Evolutionary conservation across 2,113 vertebrate genomes (phyloP), one percentile per base, ranked within the genome.

Genomic region (Phylloscopus trochiloides): DNA sequence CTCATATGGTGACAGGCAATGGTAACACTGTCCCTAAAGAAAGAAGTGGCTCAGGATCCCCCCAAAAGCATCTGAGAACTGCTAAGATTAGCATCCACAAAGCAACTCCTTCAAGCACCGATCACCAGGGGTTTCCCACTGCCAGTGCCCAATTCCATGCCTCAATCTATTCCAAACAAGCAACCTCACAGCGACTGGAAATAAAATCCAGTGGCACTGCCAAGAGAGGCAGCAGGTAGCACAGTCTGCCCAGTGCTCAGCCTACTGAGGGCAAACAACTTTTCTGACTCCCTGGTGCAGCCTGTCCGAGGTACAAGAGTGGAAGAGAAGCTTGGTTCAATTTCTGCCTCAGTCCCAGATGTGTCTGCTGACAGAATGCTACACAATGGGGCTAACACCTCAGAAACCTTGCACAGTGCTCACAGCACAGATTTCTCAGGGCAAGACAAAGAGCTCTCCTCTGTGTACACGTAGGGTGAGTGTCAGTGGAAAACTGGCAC

Each of bases 401-500:
- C 70, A 68, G 34, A 79, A 86, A 73, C 38, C n/a, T 57, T 54
- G 73, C 71, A 18, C 2, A 57, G 50, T 29, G 10, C 12, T 9
- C 24, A 43, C 19, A 67, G 62, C 31, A 73, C 15, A 63, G 48
- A 58, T 40, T 75, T 58, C 57, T 40, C 42, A 52, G 43, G 16
- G 20, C 66, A 52, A 77, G 63, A 84, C 26, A 58, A 65, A 59
- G 42, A 92, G 29, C 18, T 79, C 50, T 90, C 43, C 36, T 67
- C 43, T 45, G 42, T 57, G 73, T 5, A 20, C 17, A 19, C 0
- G 0, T 0, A 67, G 66, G 32, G 19, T 47, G 78, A 68, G 10
- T 25, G 3, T 19, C 61, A 32, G 24, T n/a, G 28, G 14, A 77
- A 73, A 12, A 58, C 9, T 28, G 65, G 17, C 48, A 75, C 12